These are phyloP conservation scores for Hartigia nigra DNA, from an alignment of 2,888 invertebrate species.

Conservation along the genomic window DNA sequence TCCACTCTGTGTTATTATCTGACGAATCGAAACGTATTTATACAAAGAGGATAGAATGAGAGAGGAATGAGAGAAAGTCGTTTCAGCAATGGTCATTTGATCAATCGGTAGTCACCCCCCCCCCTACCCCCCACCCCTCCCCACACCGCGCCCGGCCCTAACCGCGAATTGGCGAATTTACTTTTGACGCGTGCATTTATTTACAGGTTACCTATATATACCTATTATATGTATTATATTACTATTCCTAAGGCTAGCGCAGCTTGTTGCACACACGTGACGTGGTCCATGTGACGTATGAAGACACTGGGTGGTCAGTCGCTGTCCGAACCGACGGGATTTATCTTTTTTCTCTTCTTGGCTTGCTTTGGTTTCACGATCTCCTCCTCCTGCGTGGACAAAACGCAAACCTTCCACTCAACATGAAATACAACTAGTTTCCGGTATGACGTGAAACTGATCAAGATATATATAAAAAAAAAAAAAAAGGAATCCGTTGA, in stretches of 20 bases:
- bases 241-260: constrained; percentile 61
- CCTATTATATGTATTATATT: constrained; percentile 49
- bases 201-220: constrained; percentile 20
- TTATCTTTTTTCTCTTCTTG: constrained; percentile 87
- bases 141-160: neutral
- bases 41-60: neutral
- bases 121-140: neutral
- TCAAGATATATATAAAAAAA: neutral
- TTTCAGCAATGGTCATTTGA: neutral
- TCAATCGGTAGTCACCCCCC: neutral
- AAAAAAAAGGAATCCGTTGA: neutral
- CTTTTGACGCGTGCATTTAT: constrained; percentile 27
- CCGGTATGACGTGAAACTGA: neutral
- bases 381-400: constrained; percentile 80
- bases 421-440: neutral
- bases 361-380: constrained; percentile 91
- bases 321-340: constrained; percentile 84
- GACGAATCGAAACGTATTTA: neutral
- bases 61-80: neutral
- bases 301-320: constrained; percentile 78
- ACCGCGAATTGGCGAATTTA: constrained; percentile 17
- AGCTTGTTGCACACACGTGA: constrained; percentile 60
- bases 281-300: constrained; percentile 61
- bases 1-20: neutral
- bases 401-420: neutral